These are phyloP conservation scores for Ornithoptera alexandrae DNA, from an alignment of 2,888 invertebrate species.

Conservation along the genomic window DNA sequence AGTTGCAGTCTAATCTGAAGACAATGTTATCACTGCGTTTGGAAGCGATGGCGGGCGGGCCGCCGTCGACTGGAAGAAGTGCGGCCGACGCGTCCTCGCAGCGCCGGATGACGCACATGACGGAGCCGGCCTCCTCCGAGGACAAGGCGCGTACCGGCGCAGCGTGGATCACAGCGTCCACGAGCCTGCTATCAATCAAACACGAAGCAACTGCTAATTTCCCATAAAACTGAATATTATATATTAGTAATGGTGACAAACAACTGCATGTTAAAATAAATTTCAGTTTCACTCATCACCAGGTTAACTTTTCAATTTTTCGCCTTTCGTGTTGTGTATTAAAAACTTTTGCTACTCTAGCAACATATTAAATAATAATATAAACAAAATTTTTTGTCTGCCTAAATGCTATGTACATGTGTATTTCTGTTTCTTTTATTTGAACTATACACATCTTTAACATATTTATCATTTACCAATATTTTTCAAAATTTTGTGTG, in stretches of 20 bases:
- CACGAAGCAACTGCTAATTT: not conserved
- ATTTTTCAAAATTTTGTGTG: not conserved
- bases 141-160: slow-evolving; percentile 81
- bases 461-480: not conserved
- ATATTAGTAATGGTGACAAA: not conserved
- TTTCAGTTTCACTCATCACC: no score
- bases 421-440: not conserved
- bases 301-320: no score
- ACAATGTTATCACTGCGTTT: slow-evolving; percentile 94
- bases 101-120: slow-evolving; percentile 82
- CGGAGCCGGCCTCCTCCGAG: slow-evolving; percentile 80
- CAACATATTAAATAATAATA: not conserved
- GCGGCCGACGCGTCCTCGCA: slow-evolving; percentile 82
- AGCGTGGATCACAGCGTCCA: slow-evolving; percentile 83
- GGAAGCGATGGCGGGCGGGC: slow-evolving; percentile 77
- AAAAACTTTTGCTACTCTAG: no score
- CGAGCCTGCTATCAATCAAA: slow-evolving; percentile 75
- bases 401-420: not conserved
- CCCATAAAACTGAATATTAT: not conserved
- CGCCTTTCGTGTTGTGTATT: no score
- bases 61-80: slow-evolving; percentile 71
- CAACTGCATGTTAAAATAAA: no score
- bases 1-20: slow-evolving; percentile 92
- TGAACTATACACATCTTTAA: not conserved
- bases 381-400: not conserved